phyloP scores from a whole-genome alignment of 1,140 invertebrate genomes.

The Ceratosolen solmsi region DNA sequence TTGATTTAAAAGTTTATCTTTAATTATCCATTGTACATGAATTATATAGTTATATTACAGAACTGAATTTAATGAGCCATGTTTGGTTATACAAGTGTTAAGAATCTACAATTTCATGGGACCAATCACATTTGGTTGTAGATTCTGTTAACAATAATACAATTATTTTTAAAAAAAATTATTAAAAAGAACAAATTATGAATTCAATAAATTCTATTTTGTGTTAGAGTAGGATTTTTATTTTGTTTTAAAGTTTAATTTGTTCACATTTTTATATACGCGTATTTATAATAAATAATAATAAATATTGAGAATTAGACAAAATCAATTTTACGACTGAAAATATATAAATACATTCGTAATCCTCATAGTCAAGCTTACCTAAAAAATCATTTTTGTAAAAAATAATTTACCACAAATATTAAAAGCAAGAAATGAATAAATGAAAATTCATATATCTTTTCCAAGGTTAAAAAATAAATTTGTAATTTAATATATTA shows the following conservation, averaged over 20 bases:
- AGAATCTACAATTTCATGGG: conserved; percentile 64
- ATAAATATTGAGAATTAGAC: conserved; percentile 13
- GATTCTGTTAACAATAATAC: conserved; percentile 1
- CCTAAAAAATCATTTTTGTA: too few relatives aligned
- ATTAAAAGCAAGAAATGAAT: too few relatives aligned
- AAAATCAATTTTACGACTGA: conserved; percentile 35
- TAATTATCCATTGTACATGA: neutral
- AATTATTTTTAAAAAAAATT: neutral
- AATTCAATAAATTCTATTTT: too few relatives aligned
- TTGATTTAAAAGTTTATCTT: conserved; percentile 10
- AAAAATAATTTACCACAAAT: too few relatives aligned
- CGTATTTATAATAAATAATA: neutral
- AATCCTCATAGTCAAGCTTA: conserved; percentile 23
- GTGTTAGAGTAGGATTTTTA: neutral
- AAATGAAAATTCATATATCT: too few relatives aligned
- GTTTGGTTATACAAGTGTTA: conserved; percentile 2
- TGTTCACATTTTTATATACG: neutral
- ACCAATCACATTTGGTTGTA: conserved; percentile 58
- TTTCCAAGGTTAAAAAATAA: too few relatives aligned
- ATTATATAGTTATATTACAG: too few relatives aligned
- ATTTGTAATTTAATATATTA: too few relatives aligned
- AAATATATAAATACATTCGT: conserved; percentile 7
- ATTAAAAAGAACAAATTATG: too few relatives aligned
- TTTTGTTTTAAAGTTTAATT: neutral
- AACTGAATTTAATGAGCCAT: neutral